Evolutionary conservation across 2,888 invertebrate species (phyloP).

Genomic region (Coenonympha glycerion): DNA sequence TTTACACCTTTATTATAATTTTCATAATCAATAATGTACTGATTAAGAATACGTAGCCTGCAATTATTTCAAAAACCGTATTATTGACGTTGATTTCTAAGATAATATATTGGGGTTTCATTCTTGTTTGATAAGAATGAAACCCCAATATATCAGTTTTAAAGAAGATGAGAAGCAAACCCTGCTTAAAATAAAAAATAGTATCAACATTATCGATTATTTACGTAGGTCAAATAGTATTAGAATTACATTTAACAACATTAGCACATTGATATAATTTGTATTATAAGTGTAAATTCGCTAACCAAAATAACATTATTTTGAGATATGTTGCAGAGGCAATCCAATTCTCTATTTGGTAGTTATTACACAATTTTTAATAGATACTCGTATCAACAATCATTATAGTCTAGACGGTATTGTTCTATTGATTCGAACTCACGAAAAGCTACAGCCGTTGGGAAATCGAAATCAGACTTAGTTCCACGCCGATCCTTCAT

Average conservation of each 20-base stretch:
- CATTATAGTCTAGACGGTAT: not conserved
- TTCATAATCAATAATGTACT: too few relatives aligned
- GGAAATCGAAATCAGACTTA: constrained; percentile 1
- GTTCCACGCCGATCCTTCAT: not conserved
- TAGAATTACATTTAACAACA: too few relatives aligned
- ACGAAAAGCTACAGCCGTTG: not conserved
- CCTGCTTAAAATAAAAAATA: not conserved
- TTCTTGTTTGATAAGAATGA: too few relatives aligned
- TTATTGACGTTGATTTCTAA: too few relatives aligned
- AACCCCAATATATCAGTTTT: too few relatives aligned
- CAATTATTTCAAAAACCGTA: too few relatives aligned
- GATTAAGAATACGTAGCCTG: too few relatives aligned
- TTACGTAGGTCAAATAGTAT: too few relatives aligned
- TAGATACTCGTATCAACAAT: not conserved
- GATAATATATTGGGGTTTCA: too few relatives aligned
- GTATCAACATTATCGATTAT: not conserved
- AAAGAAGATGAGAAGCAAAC: too few relatives aligned
- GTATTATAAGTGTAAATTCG: too few relatives aligned
- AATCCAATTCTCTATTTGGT: constrained; percentile 2
- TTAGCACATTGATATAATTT: not conserved
- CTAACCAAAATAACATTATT: not conserved
- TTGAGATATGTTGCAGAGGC: not conserved
- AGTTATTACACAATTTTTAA: not conserved
- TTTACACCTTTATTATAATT: too few relatives aligned
- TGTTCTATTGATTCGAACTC: not conserved